These are phyloP conservation scores for Chiloscyllium punctatum DNA, from an alignment of 2,797 vertebrate genomes.

Conservation along the genomic window DNA sequence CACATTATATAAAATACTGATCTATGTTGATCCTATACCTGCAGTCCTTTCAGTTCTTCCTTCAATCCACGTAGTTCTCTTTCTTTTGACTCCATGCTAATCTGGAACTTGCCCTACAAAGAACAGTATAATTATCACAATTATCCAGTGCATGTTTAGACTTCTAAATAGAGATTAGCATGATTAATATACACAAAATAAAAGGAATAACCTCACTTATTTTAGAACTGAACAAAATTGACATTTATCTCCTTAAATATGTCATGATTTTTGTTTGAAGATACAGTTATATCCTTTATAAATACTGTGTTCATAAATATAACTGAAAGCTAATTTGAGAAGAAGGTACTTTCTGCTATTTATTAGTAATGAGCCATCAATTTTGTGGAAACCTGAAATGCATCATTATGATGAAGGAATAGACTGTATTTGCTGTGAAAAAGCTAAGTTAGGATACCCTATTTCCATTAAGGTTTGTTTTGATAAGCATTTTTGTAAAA, in stretches of 20 bases:
- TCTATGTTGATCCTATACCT: conserved; percentile 64
- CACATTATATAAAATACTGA: conserved; percentile 40
- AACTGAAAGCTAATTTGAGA: conserved; percentile 3
- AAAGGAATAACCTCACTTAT: background rate
- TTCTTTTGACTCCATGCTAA: conserved; percentile 78
- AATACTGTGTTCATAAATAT: conserved; percentile 39
- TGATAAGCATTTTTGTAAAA: background rate
- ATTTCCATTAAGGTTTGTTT: background rate
- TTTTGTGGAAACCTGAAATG: background rate
- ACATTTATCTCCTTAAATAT: background rate
- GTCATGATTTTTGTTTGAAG: background rate
- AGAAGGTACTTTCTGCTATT: background rate
- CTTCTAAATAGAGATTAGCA: background rate
- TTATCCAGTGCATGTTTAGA: background rate
- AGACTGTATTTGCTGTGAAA: background rate
- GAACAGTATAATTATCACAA: conserved; percentile 42
- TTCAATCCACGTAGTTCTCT: conserved; percentile 84
- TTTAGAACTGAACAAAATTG: background rate
- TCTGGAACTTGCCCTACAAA: conserved; percentile 75
- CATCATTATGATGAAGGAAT: background rate
- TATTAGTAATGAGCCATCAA: background rate
- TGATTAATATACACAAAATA: background rate
- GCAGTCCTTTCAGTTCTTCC: conserved; percentile 77
- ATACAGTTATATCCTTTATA: conserved; percentile 34
- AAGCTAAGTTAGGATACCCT: background rate